These are phyloP conservation scores for Spilarctia lutea DNA, from an alignment of 2,888 invertebrate species.

Conservation along the genomic window DNA sequence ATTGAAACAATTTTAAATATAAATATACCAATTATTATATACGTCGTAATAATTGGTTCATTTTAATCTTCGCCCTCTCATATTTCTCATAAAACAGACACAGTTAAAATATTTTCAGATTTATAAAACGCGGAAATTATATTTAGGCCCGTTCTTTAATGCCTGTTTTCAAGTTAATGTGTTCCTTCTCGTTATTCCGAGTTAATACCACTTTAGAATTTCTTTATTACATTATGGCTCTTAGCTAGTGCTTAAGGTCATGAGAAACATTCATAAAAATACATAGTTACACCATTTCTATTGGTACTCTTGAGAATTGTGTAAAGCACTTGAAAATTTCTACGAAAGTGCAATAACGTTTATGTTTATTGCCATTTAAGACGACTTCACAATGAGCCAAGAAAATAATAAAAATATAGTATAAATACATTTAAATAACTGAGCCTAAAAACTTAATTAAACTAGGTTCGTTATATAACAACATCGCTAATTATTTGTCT, in stretches of 20 bases:
- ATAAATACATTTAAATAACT: constrained; percentile 35
- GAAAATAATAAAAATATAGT: constrained; percentile 26
- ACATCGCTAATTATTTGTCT: constrained; percentile 39
- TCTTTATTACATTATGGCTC: constrained; percentile 29
- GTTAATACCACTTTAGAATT: constrained; percentile 20
- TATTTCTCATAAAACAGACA: background rate
- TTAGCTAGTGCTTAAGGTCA: constrained; percentile 39
- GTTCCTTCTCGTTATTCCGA: constrained; percentile 6
- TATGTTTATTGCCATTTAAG: constrained; percentile 27
- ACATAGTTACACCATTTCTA: constrained; percentile 29
- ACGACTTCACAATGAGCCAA: constrained; percentile 34
- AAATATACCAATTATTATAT: background rate
- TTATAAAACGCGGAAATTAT: background rate
- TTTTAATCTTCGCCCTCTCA: background rate
- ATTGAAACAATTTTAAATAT: constrained; percentile 55
- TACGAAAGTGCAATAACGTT: constrained; percentile 33
- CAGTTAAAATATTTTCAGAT: background rate
- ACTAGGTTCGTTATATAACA: constrained; percentile 40
- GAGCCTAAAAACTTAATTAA: constrained; percentile 39
- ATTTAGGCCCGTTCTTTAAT: background rate
- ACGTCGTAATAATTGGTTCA: background rate
- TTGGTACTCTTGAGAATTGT: constrained; percentile 25
- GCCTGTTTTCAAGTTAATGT: background rate
- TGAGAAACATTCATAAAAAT: constrained; percentile 38
- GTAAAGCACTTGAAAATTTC: constrained; percentile 27